Percentiles rank a stretch among this genome's conserved stretches.
These are phyloP conservation scores for Tachyglossus aculeatus DNA, from an alignment of 2,797 vertebrate species.

Conservation along the genomic window DNA sequence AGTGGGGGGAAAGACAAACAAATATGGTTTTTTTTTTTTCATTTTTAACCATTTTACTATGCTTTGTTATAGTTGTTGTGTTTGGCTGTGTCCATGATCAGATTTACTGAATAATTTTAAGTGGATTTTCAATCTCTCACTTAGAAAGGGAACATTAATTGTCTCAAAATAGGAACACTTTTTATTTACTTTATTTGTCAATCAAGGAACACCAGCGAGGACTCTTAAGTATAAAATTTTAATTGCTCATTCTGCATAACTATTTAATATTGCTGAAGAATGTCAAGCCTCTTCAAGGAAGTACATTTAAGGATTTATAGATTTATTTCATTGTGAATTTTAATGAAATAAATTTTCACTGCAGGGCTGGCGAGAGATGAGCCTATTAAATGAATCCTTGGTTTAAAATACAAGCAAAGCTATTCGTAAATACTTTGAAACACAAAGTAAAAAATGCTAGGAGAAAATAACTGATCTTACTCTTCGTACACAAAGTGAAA, in stretches of 20 bases:
- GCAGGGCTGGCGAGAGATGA: slow-evolving; percentile 23
- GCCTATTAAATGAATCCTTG: slow-evolving; percentile 41
- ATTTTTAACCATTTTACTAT: slow-evolving; percentile 28
- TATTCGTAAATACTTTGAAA: slow-evolving; percentile 45
- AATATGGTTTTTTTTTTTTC: slow-evolving; percentile 12
- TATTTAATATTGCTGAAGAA: slow-evolving; percentile 54
- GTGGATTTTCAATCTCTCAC: slow-evolving; percentile 49
- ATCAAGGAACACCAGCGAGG: slow-evolving; percentile 33
- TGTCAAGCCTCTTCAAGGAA: slow-evolving; percentile 45
- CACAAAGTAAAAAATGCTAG: slow-evolving; percentile 31
- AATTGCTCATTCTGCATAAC: slow-evolving; percentile 61
- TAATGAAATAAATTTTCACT: slow-evolving; percentile 56
- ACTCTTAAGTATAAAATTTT: slow-evolving; percentile 41
- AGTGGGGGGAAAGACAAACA: slow-evolving; percentile 15
- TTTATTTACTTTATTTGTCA: slow-evolving; percentile 67
- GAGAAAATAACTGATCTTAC: slow-evolving; percentile 30
- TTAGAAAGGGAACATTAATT: slow-evolving; percentile 58
- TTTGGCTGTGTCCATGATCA: slow-evolving; percentile 52
- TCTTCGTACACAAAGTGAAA: slow-evolving; percentile 45
- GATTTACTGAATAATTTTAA: slow-evolving; percentile 65
- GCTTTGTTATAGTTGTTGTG: slow-evolving; percentile 36
- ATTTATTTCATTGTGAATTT: slow-evolving; percentile 65
- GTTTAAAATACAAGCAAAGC: slow-evolving; percentile 56
- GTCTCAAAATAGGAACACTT: slow-evolving; percentile 49
- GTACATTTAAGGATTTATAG: slow-evolving; percentile 57